Base-by-base conservation (phyloP, 2,113 vertebrate species). In the Seriola aureovittata region DNA sequence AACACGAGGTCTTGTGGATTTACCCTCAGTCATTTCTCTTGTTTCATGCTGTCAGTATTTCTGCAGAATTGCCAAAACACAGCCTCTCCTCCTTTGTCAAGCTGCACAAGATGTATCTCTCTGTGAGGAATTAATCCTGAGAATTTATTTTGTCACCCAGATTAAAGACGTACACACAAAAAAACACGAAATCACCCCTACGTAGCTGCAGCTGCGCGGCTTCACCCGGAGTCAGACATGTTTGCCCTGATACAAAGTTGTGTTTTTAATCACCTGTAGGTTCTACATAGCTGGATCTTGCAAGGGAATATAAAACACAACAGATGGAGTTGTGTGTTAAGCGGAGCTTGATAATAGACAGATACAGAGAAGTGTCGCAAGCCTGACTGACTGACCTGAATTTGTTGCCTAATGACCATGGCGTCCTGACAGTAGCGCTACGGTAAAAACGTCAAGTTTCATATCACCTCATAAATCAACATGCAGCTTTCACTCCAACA, bases 401-500 rank as follows among this genome's bases (percentile, higher is more conserved):
- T 78, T 64, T 65, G 77, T 48, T 78, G 84, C 78, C 70, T 88
- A 84, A 89, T 90, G 87, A 91, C 75, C 23, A 57, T 87, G 87
- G 87, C 85, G 72, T 64, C 66, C 76, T 91, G 87, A 90, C 89
- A 89, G 85, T 89, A 86, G 87, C 71, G 4, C 74, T 66, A 64
- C 4, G 59, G 83, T 87, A 59, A 88, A 93, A 89, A 78, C 42
- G 81, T 85, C 87, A 46, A 62, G 44, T 83, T 62, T 55, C 64
- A 50, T 55, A 78, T 88, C 75, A 87, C 77, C 25, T 83, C 73
- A 34, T 90, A 79, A 86, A 90, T 92, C 72, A 85, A 68, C 63
- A 2, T 14, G 0, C 4, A 38, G 34, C 23, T 60, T 82, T 68
- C 36, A 36, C 62, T 80, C 83, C 85, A 83, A 78, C 71, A 72